Conservation (phyloP, 2,888 invertebrate species). For the Rugalucina vietnamica region DNA sequence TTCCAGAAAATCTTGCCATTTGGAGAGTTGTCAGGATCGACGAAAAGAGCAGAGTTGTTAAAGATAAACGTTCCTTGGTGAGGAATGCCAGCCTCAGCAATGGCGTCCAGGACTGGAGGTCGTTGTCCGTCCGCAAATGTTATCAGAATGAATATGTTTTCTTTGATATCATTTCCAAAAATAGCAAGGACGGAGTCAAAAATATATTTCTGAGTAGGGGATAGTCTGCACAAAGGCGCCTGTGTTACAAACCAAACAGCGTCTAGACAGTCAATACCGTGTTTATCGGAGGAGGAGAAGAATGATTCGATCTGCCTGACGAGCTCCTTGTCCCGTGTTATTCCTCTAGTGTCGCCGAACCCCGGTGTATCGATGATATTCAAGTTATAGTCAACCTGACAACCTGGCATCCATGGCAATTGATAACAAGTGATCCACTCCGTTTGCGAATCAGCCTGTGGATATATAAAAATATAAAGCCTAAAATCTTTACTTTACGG, state of each 20-base stretch:
- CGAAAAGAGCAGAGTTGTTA: conserved; percentile 14
- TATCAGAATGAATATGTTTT: conserved; percentile 10
- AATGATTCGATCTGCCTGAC: conserved; percentile 36
- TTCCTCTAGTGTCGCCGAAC: conserved; percentile 43
- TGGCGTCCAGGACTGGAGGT: background rate
- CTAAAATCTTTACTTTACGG: no score
- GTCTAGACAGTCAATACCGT: background rate
- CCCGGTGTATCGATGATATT: conserved; percentile 52
- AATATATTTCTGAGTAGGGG: conserved; percentile 3
- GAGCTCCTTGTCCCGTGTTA: conserved; percentile 33
- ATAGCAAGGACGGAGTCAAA: conserved; percentile 10
- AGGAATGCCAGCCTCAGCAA: background rate
- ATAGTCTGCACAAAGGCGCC: background rate
- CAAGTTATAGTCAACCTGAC: conserved; percentile 25
- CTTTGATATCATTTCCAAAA: conserved; percentile 19
- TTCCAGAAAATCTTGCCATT: background rate
- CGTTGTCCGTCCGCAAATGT: conserved; percentile 10
- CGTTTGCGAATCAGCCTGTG: conserved; percentile 48
- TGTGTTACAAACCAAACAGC: conserved; percentile 6
- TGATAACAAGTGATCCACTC: conserved; percentile 57
- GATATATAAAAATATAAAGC: background rate
- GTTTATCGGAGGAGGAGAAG: background rate
- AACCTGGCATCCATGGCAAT: conserved; percentile 32
- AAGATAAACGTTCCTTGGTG: background rate
- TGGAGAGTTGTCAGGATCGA: background rate